Conservation (phyloP, 1,140 invertebrate species). For the Melitaea cinxia region DNA sequence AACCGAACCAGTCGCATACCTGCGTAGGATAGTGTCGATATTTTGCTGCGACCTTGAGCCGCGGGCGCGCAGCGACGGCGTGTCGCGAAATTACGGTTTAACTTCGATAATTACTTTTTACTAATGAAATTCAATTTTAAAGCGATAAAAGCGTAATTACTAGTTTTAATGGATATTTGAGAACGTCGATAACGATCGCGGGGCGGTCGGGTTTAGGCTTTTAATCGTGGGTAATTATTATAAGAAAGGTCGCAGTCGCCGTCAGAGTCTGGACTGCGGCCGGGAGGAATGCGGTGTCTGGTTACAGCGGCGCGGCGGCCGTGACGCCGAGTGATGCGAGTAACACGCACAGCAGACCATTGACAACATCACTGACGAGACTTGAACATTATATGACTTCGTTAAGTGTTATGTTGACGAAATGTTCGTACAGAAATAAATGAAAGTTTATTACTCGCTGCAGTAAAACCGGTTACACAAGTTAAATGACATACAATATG, state of each 20-base stretch:
- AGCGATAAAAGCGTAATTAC: not conserved
- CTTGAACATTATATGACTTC: too few species aligned
- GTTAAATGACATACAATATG: too few species aligned
- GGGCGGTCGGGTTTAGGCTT: not conserved
- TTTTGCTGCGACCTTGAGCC: not conserved
- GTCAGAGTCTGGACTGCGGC: too few species aligned
- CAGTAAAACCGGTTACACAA: too few species aligned
- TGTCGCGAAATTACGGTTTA: slow-evolving; percentile 5
- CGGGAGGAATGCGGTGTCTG: slow-evolving; percentile 2
- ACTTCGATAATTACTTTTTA: not conserved
- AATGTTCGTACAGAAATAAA: too few species aligned
- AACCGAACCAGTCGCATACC: too few species aligned
- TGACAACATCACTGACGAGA: not conserved
- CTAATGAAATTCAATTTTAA: not conserved
- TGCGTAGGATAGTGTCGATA: not conserved
- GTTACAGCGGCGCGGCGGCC: not conserved
- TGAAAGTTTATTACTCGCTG: too few species aligned
- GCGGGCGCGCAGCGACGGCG: not conserved
- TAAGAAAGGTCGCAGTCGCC: not conserved
- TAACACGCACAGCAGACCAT: too few species aligned
- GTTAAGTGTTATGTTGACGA: too few species aligned
- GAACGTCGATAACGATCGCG: too few species aligned
- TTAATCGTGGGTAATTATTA: not conserved
- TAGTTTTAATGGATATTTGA: not conserved
- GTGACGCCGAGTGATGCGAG: not conserved